Base-by-base conservation (phyloP, 1,140 invertebrate genomes). In the Amyelois transitella region DNA sequence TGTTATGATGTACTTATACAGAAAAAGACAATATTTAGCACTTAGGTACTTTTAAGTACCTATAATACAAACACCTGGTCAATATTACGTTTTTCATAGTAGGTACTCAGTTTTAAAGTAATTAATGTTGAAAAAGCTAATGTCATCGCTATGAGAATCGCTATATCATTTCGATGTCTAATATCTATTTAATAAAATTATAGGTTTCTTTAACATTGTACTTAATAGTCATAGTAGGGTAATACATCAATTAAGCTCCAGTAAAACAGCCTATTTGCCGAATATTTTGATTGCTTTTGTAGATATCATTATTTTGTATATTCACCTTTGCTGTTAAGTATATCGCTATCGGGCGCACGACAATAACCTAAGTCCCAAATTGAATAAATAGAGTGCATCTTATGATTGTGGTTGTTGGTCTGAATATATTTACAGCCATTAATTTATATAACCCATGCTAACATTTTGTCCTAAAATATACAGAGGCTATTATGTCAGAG, bases 391-490 rank as follows among this genome's bases (percentile, higher is more conserved):
- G 7, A 28, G 7, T 28, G 32, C n/a, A n/a, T n/a, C n/a, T n/a
- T n/a, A n/a, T n/a, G n/a, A n/a, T n/a, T 14, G 32, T 38, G 32
- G 17, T 38, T 38, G 12, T 38, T 38, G 32, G 32, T 38, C 32
- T 38, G 32, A 38, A 38, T 38, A 38, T 38, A 38, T 38, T 38
- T 79, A 81, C 81, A 86, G 83, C 85, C 81, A 85, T 86, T 64
- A 77, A 80, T 84, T 85, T 86, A 76, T 83, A 83, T 78, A 83
- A 75, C 67, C 28, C 71, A 75, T 75, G 69, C 70, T 74, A 73
- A 63, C 53, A 59, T 62, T 71, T 75, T 74, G 56, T 63, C 56
- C 62, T 75, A 69, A 71, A 66, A 69, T 74, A 73, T 68, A 80
- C 72, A 77, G 57, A 69, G 67, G 68, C 66, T 75, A 75, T 66